A percentile compares a stretch with the other conserved stretches of the same genome.
These are phyloP conservation scores for Dioctria linearis DNA, from an alignment of 2,888 invertebrate genomes.

Conservation along the genomic window DNA sequence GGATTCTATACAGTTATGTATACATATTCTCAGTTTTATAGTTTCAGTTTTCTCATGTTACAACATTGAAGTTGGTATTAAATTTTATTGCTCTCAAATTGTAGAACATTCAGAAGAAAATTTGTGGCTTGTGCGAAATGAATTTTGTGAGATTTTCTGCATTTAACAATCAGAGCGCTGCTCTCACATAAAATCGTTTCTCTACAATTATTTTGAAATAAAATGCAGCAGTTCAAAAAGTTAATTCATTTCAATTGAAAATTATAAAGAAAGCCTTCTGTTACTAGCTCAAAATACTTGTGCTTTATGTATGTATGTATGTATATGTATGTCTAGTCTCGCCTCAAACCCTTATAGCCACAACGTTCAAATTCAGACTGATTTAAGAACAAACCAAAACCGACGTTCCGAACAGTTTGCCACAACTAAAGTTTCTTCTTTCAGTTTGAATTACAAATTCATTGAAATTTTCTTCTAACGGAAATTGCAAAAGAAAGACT, in stretches of 20 bases:
- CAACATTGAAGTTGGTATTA: no score
- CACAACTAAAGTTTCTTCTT: conserved; percentile 15
- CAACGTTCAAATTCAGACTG: background rate
- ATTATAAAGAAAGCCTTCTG: background rate
- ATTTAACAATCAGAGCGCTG: background rate
- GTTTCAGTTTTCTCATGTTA: no score
- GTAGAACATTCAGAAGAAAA: no score
- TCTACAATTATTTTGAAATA: background rate
- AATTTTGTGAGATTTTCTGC: background rate
- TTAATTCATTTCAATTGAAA: background rate
- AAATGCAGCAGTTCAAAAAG: background rate
- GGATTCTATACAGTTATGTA: no score
- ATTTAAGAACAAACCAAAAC: background rate
- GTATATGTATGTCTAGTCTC: no score
- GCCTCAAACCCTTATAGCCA: background rate
- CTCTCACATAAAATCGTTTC: background rate
- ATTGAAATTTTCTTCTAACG: conserved; percentile 38
- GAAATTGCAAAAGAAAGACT: conserved; percentile 26
- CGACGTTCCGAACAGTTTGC: background rate
- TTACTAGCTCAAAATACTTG: no score
- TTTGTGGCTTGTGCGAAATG: no score
- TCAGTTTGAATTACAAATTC: conserved; percentile 37
- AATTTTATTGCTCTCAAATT: background rate
- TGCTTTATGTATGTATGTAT: background rate
- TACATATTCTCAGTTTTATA: no score